Evolutionary conservation across 2,888 invertebrate genomes (phyloP).

Genomic region (Nephrotoma appendiculata): DNA sequence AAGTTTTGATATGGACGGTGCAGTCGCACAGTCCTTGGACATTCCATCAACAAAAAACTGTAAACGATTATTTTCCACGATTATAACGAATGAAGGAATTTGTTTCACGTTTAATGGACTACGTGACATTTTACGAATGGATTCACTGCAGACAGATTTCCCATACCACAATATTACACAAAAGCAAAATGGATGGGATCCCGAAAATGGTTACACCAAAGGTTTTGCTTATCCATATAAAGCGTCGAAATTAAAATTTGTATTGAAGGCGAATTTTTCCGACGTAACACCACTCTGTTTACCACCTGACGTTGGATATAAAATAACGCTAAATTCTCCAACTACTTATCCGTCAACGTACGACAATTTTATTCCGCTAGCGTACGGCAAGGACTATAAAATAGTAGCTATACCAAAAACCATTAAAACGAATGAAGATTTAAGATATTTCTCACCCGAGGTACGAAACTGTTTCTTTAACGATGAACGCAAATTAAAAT

Average conservation of each 20-base stretch:
- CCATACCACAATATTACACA: constrained; percentile 24
- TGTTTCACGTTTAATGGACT: neutral
- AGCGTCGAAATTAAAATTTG: constrained; percentile 17
- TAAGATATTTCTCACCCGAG: constrained; percentile 36
- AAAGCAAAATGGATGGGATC: neutral
- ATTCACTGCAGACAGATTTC: constrained; percentile 16
- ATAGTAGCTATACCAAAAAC: neutral
- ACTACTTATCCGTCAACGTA: neutral
- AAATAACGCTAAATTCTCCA: neutral
- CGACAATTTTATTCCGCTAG: neutral
- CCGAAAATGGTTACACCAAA: constrained; percentile 15
- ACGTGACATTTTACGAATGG: neutral
- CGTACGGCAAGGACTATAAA: neutral
- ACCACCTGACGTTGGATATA: neutral
- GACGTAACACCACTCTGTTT: neutral
- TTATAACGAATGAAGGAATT: neutral
- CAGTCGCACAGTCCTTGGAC: neutral
- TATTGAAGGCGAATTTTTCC: neutral
- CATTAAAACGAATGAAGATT: neutral
- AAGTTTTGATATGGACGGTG: neutral
- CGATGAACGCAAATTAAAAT: constrained; percentile 29
- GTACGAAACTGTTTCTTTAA: constrained; percentile 52
- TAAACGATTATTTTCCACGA: neutral
- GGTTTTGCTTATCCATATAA: neutral
- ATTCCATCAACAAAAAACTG: neutral